These are phyloP conservation scores for Silurus lanzhouensis DNA, from an alignment of 2,797 vertebrate genomes.

Conservation along the genomic window DNA sequence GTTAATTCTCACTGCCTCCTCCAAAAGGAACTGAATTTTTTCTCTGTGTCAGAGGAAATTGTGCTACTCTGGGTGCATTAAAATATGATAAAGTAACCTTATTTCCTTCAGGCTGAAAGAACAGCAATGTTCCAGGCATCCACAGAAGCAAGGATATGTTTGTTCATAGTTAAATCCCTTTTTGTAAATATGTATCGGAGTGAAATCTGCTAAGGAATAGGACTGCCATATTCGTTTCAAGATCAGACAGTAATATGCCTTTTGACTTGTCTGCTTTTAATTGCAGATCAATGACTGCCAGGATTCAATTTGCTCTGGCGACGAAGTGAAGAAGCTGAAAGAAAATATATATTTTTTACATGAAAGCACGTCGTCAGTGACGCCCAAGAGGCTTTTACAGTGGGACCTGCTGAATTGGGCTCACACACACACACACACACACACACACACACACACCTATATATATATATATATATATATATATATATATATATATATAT, in stretches of 20 bases:
- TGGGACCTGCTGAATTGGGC: not conserved
- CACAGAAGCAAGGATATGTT: not conserved
- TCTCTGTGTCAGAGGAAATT: not conserved
- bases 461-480: too few relatives aligned
- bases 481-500: too few relatives aligned
- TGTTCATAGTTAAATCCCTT: not conserved
- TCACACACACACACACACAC: constrained; percentile 19
- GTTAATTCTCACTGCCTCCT: constrained; percentile 5
- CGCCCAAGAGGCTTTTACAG: constrained; percentile 16
- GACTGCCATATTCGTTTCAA: not conserved
- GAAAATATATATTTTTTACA: constrained; percentile 68
- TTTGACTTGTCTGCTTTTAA: constrained; percentile 61
- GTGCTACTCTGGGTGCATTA: not conserved
- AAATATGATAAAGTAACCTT: not conserved
- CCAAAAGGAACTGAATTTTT: not conserved
- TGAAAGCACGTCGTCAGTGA: not conserved
- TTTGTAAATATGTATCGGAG: not conserved
- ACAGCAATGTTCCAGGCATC: not conserved
- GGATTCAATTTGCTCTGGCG: constrained; percentile 66
- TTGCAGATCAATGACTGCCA: constrained; percentile 65
- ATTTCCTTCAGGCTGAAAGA: not conserved
- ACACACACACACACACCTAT: too few relatives aligned
- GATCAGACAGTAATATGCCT: constrained; percentile 24
- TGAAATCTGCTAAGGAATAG: not conserved
- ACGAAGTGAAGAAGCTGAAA: constrained; percentile 55